A percentile compares a stretch with the other conserved stretches of the same genome.
phyloP scores from a whole-genome alignment of 2,797 vertebrate genomes.

The Syngnathus rostellatus region DNA sequence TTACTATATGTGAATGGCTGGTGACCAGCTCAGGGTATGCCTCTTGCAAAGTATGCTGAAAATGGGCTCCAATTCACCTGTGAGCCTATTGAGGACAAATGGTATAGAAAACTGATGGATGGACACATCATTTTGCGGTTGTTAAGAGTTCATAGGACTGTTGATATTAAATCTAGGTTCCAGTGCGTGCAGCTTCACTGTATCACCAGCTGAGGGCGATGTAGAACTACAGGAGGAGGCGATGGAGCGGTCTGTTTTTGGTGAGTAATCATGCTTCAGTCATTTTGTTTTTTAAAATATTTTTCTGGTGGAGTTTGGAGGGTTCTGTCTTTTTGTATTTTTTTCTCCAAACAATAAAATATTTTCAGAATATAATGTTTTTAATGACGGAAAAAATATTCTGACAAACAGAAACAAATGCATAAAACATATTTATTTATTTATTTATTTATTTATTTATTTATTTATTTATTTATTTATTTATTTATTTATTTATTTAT shows the following conservation, averaged over 20 bases:
- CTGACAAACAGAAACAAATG: no score
- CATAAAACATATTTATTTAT: no score
- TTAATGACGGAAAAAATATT: no score
- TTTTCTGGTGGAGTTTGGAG: no score
- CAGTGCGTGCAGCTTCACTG: conserved; percentile 6
- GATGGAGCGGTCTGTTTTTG: conserved; percentile 57
- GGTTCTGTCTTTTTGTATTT: no score
- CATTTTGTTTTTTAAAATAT: background rate
- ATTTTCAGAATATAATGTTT: no score
- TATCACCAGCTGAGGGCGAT: conserved; percentile 41
- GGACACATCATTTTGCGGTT: background rate
- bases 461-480: no score
- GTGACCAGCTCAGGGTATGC: background rate
- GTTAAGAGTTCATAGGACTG: background rate
- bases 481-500: background rate
- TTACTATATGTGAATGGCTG: background rate
- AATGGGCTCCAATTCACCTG: background rate
- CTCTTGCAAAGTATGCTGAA: background rate
- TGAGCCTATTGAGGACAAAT: background rate
- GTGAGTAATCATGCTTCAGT: conserved; percentile 24
- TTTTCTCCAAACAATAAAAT: no score
- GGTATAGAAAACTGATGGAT: background rate
- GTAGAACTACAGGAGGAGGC: conserved; percentile 60
- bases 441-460: no score
- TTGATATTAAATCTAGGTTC: conserved; percentile 4